A percentile compares a stretch with the other conserved stretches of the same genome.
These are phyloP conservation scores for Idris sp. DNA, from an alignment of 1,140 invertebrate species.

Conservation along the genomic window DNA sequence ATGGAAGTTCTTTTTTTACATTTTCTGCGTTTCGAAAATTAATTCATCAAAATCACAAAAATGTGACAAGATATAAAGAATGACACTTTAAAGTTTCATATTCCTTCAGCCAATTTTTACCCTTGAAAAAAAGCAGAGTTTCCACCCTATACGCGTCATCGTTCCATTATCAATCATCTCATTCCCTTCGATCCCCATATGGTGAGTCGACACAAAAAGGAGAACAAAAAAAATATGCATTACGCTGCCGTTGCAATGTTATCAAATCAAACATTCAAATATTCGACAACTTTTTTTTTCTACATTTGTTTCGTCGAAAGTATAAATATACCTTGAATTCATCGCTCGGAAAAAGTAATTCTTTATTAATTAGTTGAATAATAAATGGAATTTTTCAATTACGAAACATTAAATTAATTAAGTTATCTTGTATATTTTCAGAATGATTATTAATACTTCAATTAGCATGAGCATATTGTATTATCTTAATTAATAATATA, in stretches of 20 bases:
- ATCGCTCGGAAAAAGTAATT: no score
- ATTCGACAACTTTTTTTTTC: slow-evolving; percentile 25
- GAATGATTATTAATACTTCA: no score
- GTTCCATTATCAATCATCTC: slow-evolving; percentile 46
- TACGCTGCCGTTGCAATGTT: slow-evolving; percentile 21
- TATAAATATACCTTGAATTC: slow-evolving; percentile 19
- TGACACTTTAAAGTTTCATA: slow-evolving; percentile 39
- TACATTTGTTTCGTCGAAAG: no score
- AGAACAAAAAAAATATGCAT: slow-evolving; percentile 38
- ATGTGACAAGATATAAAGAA: slow-evolving; percentile 36
- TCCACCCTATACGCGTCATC: slow-evolving; percentile 27
- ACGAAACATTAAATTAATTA: no score
- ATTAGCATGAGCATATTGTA: no score
- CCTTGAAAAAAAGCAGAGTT: slow-evolving; percentile 34
- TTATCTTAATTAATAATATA: no score
- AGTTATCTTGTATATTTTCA: no score
- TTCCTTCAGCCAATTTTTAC: slow-evolving; percentile 43
- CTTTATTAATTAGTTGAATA: no score
- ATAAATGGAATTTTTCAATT: no score
- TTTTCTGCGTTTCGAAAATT: slow-evolving; percentile 8
- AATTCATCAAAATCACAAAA: slow-evolving; percentile 31
- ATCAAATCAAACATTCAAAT: slow-evolving; percentile 40
- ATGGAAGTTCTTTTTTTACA: no score
- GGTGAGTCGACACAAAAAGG: slow-evolving; percentile 34
- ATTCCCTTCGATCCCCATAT: slow-evolving; percentile 35